A percentile compares a stretch with the other conserved stretches of the same genome.
Conservation (phyloP, 1,140 invertebrate species). For the Danaus plexippus region DNA sequence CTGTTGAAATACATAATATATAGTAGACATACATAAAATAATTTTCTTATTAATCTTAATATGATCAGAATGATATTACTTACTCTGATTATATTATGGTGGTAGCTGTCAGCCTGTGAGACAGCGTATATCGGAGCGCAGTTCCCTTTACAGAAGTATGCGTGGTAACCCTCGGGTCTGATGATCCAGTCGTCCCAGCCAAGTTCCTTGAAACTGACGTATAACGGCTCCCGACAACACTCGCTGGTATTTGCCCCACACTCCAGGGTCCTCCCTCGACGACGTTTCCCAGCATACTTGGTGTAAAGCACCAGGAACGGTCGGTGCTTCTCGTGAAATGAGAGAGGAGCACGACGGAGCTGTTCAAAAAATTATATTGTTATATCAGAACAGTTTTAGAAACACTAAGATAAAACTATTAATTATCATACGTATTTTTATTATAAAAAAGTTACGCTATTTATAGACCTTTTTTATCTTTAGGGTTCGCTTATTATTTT, state of each 20-base stretch:
- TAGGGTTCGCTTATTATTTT: too few species aligned
- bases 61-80: conserved; percentile 28
- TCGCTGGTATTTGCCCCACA: conserved; percentile 78
- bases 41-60: too few species aligned
- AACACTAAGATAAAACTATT: too few species aligned
- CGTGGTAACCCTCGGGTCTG: conserved; percentile 83
- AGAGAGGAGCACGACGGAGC: conserved; percentile 73
- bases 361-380: conserved; percentile 33
- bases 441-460: too few species aligned
- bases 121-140: conserved; percentile 80
- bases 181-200: conserved; percentile 93
- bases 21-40: too few species aligned
- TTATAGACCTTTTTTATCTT: too few species aligned
- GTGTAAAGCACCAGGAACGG: conserved; percentile 84
- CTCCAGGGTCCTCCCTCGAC: conserved; percentile 78
- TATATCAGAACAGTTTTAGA: too few species aligned
- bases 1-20: conserved; percentile 66
- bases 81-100: conserved; percentile 82
- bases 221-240: conserved; percentile 87
- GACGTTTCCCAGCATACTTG: conserved; percentile 72
- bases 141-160: conserved; percentile 87
- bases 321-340: conserved; percentile 75
- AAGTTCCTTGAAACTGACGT: conserved; percentile 86
- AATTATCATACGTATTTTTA: too few species aligned
- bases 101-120: conserved; percentile 75